Evolutionary conservation across 2,797 vertebrate species (phyloP).

Genomic region (Melopsittacus undulatus): DNA sequence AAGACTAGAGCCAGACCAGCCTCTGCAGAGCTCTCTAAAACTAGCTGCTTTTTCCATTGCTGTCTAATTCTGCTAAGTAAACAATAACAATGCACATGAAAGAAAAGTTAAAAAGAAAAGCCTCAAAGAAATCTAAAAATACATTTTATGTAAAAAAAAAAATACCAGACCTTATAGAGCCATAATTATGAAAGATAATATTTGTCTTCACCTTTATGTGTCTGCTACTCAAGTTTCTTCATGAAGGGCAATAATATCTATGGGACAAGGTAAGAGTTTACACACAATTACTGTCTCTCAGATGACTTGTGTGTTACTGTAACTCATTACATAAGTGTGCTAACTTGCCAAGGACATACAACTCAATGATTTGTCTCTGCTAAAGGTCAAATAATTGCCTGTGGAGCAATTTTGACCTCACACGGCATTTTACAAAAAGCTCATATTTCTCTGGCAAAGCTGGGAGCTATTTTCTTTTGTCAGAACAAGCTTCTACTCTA

Average conservation of each 20-base stretch:
- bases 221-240: background rate
- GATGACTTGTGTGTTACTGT: background rate
- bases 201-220: background rate
- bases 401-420: background rate
- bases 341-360: background rate
- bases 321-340: background rate
- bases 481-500: background rate
- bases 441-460: background rate
- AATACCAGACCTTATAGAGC: background rate
- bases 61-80: background rate
- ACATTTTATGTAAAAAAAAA: background rate
- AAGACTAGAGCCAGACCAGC: background rate
- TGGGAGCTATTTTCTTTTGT: background rate
- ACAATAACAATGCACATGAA: background rate
- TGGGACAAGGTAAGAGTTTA: background rate
- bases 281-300: background rate
- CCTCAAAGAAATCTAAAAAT: background rate
- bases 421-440: background rate
- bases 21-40: background rate
- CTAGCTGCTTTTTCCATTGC: background rate
- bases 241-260: background rate
- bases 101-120: background rate
- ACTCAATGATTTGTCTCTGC: background rate
- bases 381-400: background rate
- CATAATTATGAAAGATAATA: background rate